These are phyloP conservation scores for Tupaia tana DNA, from an alignment of 2,113 vertebrate genomes.

Conservation along the genomic window DNA sequence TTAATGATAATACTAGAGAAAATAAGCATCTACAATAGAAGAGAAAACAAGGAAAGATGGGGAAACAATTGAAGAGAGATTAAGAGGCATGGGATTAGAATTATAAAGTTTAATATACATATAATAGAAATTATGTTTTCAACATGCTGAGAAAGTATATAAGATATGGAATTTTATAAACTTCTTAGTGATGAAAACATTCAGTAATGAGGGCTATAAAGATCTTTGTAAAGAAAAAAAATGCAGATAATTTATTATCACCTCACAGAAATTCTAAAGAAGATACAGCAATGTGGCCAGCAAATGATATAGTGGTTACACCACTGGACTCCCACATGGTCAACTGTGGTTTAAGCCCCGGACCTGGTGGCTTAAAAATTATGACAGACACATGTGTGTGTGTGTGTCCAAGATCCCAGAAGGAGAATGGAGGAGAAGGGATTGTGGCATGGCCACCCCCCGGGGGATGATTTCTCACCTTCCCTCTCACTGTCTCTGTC, in stretches of 20 bases:
- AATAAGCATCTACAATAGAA: background rate
- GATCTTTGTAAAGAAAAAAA: background rate
- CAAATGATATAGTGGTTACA: no score
- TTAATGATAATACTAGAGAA: background rate
- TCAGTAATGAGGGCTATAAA: background rate
- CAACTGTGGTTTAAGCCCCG: no score
- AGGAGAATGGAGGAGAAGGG: no score
- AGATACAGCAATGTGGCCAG: background rate
- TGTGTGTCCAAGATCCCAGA: no score
- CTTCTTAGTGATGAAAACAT: conserved; percentile 35
- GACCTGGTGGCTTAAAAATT: no score
- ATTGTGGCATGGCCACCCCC: no score
- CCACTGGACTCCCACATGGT: no score
- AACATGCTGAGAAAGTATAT: background rate
- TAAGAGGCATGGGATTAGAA: background rate
- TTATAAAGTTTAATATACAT: background rate
- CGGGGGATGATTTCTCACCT: no score
- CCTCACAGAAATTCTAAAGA: conserved; percentile 11
- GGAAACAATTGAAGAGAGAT: background rate
- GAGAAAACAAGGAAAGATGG: background rate
- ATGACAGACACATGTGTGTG: no score
- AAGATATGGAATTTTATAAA: background rate
- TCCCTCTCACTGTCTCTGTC: no score
- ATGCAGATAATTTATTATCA: background rate
- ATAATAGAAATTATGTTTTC: conserved; percentile 33